phyloP scores from a whole-genome alignment of 2,888 invertebrate genomes.

The Brachyopa scutellaris region DNA sequence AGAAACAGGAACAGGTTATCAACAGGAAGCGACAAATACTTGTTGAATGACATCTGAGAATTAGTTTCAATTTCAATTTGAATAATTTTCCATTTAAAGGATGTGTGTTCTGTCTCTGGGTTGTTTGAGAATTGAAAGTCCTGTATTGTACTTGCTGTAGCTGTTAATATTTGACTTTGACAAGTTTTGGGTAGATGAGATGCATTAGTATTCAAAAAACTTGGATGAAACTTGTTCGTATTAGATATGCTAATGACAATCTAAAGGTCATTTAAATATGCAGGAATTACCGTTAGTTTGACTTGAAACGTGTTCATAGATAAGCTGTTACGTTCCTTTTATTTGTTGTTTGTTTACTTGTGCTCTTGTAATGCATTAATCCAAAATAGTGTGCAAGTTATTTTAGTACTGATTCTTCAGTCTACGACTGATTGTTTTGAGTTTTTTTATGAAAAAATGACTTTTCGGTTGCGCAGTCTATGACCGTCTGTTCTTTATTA shows the following conservation, averaged over 20 bases:
- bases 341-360: too few relatives aligned
- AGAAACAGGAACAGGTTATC: too few relatives aligned
- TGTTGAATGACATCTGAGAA: slow-evolving; percentile 35
- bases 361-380: too few relatives aligned
- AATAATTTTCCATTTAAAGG: slow-evolving; percentile 15
- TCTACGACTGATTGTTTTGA: too few relatives aligned
- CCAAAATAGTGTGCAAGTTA: too few relatives aligned
- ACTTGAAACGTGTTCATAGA: too few relatives aligned
- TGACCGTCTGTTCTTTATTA: too few relatives aligned
- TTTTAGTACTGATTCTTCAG: too few relatives aligned
- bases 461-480: too few relatives aligned
- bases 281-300: neutral
- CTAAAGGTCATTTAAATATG: slow-evolving; percentile 1
- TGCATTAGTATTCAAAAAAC: slow-evolving; percentile 2
- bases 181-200: neutral
- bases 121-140: neutral
- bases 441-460: too few relatives aligned
- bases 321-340: too few relatives aligned
- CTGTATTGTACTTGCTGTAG: too few relatives aligned
- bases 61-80: slow-evolving; percentile 41
- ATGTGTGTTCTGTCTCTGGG: neutral
- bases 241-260: neutral
- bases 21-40: slow-evolving; percentile 1
- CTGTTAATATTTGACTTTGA: neutral
- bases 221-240: neutral